Evolutionary conservation across 2,113 vertebrate genomes (phyloP).

Genomic region (Lepus timidus): DNA sequence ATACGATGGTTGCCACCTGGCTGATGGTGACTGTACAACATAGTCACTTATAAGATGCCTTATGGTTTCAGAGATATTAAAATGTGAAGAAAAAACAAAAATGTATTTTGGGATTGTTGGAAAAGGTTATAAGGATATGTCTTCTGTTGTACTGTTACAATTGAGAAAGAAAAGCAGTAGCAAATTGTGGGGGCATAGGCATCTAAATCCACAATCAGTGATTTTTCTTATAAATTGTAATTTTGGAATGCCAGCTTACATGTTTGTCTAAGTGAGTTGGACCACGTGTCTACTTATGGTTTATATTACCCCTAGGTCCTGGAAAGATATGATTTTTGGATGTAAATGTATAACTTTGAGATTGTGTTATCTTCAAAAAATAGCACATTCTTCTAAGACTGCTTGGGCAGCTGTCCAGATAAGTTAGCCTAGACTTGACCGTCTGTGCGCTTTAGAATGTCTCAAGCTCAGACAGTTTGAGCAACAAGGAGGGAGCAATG

Average conservation of each 20-base stretch:
- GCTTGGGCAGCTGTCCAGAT: not conserved
- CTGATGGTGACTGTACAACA: not conserved
- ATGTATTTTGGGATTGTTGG: not conserved
- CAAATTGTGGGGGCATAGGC: not conserved
- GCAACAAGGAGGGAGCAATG: not conserved
- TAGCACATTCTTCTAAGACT: not conserved
- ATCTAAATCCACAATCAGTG: not conserved
- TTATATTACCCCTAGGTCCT: not conserved
- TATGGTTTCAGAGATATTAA: not conserved
- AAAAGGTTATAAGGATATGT: not conserved
- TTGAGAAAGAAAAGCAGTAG: not conserved
- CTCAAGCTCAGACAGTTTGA: not conserved
- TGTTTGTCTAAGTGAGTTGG: not conserved
- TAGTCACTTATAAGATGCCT: not conserved
- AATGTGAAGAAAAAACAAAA: not conserved
- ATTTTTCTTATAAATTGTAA: constrained; percentile 16
- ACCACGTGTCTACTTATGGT: not conserved
- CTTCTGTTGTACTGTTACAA: not conserved
- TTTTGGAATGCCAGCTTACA: not conserved
- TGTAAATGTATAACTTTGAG: not conserved
- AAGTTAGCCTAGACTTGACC: not conserved
- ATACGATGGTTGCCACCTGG: constrained; percentile 23
- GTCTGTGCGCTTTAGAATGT: not conserved
- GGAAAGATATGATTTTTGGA: not conserved
- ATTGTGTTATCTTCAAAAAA: not conserved